Percentiles rank a stretch among this genome's conserved stretches.
Conservation (phyloP, 1,140 invertebrate genomes). For the Pararge aegeria region DNA sequence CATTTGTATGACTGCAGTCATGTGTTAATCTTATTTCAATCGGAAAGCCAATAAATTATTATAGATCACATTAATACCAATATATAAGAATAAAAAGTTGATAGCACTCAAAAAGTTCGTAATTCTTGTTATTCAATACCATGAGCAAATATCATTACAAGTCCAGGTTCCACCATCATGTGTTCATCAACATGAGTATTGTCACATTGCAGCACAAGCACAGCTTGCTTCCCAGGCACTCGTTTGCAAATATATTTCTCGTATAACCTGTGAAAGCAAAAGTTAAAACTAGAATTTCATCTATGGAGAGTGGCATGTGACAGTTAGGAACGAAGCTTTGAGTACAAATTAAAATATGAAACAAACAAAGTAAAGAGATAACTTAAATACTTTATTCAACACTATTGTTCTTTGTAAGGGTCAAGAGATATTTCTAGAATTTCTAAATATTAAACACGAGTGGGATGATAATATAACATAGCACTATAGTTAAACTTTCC, state of each 20-base stretch:
- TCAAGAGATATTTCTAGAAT: no score
- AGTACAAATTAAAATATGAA: no score
- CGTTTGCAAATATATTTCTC: slow-evolving; percentile 97
- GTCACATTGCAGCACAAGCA: slow-evolving; percentile 96
- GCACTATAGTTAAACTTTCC: no score
- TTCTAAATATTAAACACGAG: no score
- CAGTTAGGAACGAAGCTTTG: no score
- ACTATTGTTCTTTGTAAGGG: no score
- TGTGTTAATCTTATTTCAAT: neutral
- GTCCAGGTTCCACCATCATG: slow-evolving; percentile 97
- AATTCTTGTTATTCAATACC: slow-evolving; percentile 88
- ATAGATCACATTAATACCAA: neutral
- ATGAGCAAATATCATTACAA: slow-evolving; percentile 99
- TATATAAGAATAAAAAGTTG: neutral
- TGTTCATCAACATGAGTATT: slow-evolving; percentile 97
- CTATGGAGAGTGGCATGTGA: no score
- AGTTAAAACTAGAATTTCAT: no score
- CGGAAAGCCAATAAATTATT: no score
- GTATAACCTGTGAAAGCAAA: slow-evolving; percentile 81
- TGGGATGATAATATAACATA: no score
- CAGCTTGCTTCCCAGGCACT: slow-evolving; percentile 96
- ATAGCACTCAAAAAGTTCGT: slow-evolving; percentile 14
- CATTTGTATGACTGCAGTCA: neutral
- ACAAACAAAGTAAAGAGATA: no score
- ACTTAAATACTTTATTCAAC: no score